phyloP scores from a whole-genome alignment of 2,797 vertebrate species.

The Psittacula echo region DNA sequence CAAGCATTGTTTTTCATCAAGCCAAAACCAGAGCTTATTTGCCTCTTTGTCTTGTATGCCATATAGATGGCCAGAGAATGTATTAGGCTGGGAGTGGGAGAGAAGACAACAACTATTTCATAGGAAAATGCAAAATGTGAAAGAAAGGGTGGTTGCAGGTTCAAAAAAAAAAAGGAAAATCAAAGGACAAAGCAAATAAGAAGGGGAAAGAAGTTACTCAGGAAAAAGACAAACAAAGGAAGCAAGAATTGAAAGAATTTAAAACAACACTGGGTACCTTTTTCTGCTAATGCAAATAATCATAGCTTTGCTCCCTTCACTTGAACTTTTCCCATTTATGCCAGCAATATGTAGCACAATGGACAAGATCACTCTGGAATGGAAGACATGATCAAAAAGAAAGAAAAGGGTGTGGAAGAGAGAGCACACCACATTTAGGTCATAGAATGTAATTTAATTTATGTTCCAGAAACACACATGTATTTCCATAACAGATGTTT shows the following conservation, averaged over 20 bases:
- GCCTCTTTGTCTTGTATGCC: background rate
- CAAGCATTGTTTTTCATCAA: background rate
- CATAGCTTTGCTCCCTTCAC: background rate
- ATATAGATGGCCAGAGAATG: background rate
- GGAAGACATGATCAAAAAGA: constrained; percentile 41
- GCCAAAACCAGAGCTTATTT: background rate
- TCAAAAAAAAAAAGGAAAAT: background rate
- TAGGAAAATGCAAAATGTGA: background rate
- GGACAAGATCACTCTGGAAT: constrained; percentile 33
- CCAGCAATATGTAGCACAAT: background rate
- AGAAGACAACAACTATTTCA: background rate
- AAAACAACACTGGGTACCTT: background rate
- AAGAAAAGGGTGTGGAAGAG: constrained; percentile 52
- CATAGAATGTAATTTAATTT: constrained; percentile 68
- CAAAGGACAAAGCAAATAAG: background rate
- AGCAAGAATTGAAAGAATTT: background rate
- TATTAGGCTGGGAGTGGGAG: background rate
- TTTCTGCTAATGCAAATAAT: background rate
- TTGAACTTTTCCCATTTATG: background rate
- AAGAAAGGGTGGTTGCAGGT: background rate
- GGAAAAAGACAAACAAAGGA: background rate
- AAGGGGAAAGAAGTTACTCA: background rate
- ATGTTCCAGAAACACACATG: constrained; percentile 66
- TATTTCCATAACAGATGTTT: constrained; percentile 73
- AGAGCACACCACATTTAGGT: constrained; percentile 59